These are phyloP conservation scores for Odontesthes bonariensis DNA, from an alignment of 2,113 vertebrate species.

Conservation along the genomic window DNA sequence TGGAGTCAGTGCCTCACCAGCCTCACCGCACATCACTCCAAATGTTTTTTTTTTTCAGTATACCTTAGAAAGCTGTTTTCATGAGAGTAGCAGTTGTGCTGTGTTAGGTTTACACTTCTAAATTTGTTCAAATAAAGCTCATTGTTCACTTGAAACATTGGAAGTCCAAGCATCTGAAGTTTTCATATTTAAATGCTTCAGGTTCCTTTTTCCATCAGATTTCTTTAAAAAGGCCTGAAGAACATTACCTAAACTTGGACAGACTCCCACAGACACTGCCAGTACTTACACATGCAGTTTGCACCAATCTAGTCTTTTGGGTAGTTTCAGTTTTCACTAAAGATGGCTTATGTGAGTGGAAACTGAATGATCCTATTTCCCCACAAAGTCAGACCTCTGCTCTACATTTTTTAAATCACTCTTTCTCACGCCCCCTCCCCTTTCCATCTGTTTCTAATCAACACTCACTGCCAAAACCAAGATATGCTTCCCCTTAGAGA, in stretches of 20 bases:
- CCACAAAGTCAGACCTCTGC: conserved; percentile 50
- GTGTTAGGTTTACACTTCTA: no score
- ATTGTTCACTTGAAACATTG: no score
- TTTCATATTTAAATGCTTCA: background rate
- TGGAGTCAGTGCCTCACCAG: no score
- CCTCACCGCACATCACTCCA: no score
- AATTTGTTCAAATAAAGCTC: no score
- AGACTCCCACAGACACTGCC: background rate
- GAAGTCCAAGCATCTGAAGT: background rate
- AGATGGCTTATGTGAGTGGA: conserved; percentile 14
- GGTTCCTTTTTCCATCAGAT: background rate
- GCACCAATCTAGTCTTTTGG: background rate
- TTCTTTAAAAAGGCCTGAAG: background rate
- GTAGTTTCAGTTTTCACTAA: conserved; percentile 36
- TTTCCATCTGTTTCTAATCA: conserved; percentile 76
- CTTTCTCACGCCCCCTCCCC: conserved; percentile 28
- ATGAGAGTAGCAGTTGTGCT: no score
- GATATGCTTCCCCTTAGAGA: conserved; percentile 31
- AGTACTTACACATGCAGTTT: conserved; percentile 22
- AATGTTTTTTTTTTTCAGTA: no score
- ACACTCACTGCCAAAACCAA: conserved; percentile 37
- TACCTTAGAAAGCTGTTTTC: no score
- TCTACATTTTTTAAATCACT: conserved; percentile 40
- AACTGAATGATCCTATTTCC: conserved; percentile 52
- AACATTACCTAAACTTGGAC: background rate